phyloP scores from a whole-genome alignment of 2,113 vertebrate species.

The Rhizomys pruinosus region DNA sequence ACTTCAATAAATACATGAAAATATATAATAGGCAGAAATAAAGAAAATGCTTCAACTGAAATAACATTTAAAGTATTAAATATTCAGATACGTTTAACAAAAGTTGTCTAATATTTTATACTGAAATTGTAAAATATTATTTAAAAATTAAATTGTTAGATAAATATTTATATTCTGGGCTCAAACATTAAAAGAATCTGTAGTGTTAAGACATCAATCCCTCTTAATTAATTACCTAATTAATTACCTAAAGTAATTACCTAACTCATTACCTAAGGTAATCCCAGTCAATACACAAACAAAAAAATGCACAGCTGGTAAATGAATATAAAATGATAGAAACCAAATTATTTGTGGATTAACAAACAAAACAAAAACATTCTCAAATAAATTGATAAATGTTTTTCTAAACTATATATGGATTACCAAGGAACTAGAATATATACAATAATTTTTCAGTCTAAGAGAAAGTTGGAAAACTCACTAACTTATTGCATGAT shows the following conservation, averaged over 20 bases:
- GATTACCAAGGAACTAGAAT: not conserved
- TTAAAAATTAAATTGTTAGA: constrained; percentile 10
- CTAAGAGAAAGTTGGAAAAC: not conserved
- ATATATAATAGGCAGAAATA: not conserved
- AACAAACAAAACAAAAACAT: not conserved
- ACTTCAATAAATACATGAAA: too few species aligned
- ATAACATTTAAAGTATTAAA: not conserved
- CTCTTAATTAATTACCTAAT: not conserved
- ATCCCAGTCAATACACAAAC: not conserved
- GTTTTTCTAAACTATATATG: not conserved
- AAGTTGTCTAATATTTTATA: not conserved
- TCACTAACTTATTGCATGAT: not conserved
- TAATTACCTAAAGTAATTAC: too few species aligned
- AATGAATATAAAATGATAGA: not conserved
- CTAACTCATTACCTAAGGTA: too few species aligned
- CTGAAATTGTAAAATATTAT: not conserved
- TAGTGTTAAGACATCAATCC: not conserved
- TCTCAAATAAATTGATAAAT: constrained; percentile 3
- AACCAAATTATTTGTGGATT: not conserved
- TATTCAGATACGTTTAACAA: constrained; percentile 15
- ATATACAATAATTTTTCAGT: constrained; percentile 17
- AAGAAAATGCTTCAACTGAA: constrained; percentile 10
- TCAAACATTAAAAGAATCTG: not conserved
- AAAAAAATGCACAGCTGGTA: not conserved
- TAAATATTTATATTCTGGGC: not conserved